Evolutionary conservation across 2,113 vertebrate genomes (phyloP), one percentile per base, ranked within the genome.

Genomic region (Cyanocitta stelleri): DNA sequence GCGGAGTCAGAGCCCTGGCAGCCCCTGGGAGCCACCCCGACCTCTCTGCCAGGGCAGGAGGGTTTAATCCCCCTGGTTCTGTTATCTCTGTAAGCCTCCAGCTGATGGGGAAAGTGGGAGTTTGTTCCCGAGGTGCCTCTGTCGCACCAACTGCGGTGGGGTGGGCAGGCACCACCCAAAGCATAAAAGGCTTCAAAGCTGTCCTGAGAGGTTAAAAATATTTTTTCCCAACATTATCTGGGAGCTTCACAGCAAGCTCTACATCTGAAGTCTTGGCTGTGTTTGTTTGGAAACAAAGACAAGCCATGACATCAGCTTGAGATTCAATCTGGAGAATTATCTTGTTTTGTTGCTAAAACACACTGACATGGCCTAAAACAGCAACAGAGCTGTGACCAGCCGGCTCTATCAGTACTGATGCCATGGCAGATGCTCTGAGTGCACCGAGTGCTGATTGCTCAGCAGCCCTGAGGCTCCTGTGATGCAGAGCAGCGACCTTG

Each of bases 341-440:
- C 46, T 62, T 13, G n/a, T 11, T 77, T 37, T 33, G 7, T 51
- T 39, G 49, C 63, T 83, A 6, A 27, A 66, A 33, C 29, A 3
- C 35, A 5, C 3, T 8, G 74, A 0, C 16, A 13, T 0, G 7
- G 55, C 7, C 52, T 16, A 7, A 48, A 78, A 6, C 2, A 29
- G 63, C 1, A 5, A 1, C 18, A 39, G 12, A 21, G 68, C 48
- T 3, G 49, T 3, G n/a, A 29, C 8, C 64, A 33, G 3, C 6
- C 21, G 1, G 2, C 75, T 32, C 44, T 5, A 1, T 0, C 10
- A 3, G 52, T 1, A 3, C 30, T 3, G 59, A 6, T 41, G 67
- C n/a, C 2, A 0, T 0, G 39, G 16, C 27, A 78, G 54, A 43
- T 10, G 79, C 76, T 54, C 58, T 4, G 43, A 12, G 51, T 2